Evolutionary conservation across 2,888 invertebrate genomes (phyloP), one percentile per base, ranked within the genome.

Genomic region (Anaspis maculata): DNA sequence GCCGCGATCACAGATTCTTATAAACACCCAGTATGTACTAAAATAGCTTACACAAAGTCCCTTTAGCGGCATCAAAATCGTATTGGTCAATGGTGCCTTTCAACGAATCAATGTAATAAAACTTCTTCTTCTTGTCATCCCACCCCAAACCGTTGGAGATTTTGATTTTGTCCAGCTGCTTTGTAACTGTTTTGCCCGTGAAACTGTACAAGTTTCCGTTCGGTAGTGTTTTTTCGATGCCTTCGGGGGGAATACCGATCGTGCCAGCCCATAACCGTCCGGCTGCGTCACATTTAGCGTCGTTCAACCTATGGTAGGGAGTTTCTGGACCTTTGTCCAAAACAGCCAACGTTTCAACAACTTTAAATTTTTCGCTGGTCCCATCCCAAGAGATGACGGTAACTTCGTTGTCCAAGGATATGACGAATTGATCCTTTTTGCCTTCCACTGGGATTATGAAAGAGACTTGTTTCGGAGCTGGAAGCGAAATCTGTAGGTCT

Each of bases 71-170:
- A 48, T 86, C 76, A 54, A 79, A 87, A 56, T 86, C 83, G 57
- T 81, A 86, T 44, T 75, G 73, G 45, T 79, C 72, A 12, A 85
- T 73, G 39, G 74, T 70, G 41, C 73, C 69, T 44, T 77, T 77
- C 23, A 76, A 69, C 2, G 83, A 80, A 63, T 87, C 85, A 1
- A 80, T 80, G 59, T 72, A 86, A 64, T 82, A 84, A 69, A 87
- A 78, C 12, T 75, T 77, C 33, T 72, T 74, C 42, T 69, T 65
- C 30, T 72, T 66, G 4, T 69, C 58, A 51, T 81, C 77, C 86
- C 86, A 88, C 32, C 83, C 79, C 21, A 88, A 65, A 0, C 88
- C 88, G 63, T 88, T 88, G 16, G 84, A 77, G 45, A 86, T 76
- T 46, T 76, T 74, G 11, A 83, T 48, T 42, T 56, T 55, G 2